Evolutionary conservation across 2,888 invertebrate genomes (phyloP).

Genomic region (Actias luna): DNA sequence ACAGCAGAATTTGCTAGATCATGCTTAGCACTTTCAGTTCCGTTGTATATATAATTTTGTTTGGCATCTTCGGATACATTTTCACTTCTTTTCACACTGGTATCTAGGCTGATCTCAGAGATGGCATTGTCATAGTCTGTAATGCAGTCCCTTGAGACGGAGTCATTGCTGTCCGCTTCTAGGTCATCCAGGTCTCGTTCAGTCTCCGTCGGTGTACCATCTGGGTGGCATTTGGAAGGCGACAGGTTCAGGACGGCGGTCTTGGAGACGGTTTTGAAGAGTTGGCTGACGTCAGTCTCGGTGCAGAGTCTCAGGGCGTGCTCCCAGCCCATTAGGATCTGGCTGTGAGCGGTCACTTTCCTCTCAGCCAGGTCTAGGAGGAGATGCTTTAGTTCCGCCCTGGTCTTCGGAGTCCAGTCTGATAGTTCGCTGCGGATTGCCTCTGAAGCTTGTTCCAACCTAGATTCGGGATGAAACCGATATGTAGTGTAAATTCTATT

Average conservation of each 20-base stretch:
- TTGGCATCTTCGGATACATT: background rate
- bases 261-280: constrained; percentile 72
- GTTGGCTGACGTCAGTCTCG: constrained; percentile 46
- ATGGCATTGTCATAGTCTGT: background rate
- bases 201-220: constrained; percentile 7
- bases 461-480: constrained; percentile 32
- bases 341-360: constrained; percentile 56
- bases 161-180: constrained; percentile 12
- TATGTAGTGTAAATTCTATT: no score
- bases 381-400: constrained; percentile 53
- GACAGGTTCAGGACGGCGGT: constrained; percentile 46
- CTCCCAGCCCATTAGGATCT: constrained; percentile 60
- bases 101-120: background rate
- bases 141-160: constrained; percentile 3
- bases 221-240: background rate
- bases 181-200: constrained; percentile 13
- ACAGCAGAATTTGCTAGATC: background rate
- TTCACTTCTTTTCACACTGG: background rate
- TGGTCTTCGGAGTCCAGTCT: constrained; percentile 69
- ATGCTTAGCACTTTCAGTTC: background rate
- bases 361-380: constrained; percentile 60
- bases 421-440: constrained; percentile 64
- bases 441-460: constrained; percentile 70
- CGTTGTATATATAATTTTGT: background rate
- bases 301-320: constrained; percentile 55